Evolutionary conservation across 2,113 vertebrate species (phyloP).

Genomic region (Hippolais icterina): DNA sequence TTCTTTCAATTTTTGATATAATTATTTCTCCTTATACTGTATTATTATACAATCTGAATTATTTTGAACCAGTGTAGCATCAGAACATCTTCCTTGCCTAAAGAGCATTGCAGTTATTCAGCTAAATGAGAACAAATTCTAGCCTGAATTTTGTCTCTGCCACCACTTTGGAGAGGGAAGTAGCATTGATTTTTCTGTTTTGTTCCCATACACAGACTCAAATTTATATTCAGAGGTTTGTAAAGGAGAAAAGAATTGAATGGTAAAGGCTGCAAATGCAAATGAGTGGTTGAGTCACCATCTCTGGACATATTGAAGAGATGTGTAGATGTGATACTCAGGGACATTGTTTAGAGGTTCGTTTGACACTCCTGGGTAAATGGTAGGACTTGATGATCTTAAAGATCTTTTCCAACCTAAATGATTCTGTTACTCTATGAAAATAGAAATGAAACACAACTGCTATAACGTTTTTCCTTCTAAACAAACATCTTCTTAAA

Average conservation of each 20-base stretch:
- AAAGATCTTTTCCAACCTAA: neutral
- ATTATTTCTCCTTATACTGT: neutral
- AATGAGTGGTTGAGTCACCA: fast-evolving
- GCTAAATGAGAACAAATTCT: neutral
- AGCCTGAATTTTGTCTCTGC: neutral
- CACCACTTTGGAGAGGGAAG: neutral
- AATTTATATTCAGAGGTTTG: neutral
- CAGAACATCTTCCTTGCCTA: neutral
- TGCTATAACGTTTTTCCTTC: neutral
- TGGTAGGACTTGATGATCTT: neutral
- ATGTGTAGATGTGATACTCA: neutral
- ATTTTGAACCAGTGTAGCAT: neutral
- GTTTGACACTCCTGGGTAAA: neutral
- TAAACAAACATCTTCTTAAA: neutral
- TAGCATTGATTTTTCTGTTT: neutral
- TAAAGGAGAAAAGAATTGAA: neutral
- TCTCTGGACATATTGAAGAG: neutral
- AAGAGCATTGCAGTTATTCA: neutral
- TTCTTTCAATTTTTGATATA: neutral
- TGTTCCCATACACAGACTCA: neutral
- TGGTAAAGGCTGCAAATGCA: neutral
- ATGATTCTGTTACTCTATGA: neutral
- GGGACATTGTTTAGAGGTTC: neutral
- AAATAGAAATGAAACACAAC: neutral
- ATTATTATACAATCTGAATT: neutral